These are phyloP conservation scores for Neoascia interrupta DNA, from an alignment of 2,888 invertebrate species.

Conservation along the genomic window DNA sequence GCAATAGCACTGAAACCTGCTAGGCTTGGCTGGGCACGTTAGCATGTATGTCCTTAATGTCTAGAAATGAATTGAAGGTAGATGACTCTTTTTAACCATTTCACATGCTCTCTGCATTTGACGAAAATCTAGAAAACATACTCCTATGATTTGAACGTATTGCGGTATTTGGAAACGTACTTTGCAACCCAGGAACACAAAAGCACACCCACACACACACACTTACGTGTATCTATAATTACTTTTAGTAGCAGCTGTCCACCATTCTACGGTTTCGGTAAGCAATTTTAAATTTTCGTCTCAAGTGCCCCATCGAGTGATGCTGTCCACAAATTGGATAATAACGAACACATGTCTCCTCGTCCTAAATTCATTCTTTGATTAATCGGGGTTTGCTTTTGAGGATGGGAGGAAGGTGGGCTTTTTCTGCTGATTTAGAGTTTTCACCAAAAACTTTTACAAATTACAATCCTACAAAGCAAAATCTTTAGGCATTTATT, in stretches of 20 bases:
- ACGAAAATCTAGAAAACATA: slow-evolving; percentile 16
- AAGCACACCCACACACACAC: too few species aligned
- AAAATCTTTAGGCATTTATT: too few species aligned
- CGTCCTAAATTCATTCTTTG: slow-evolving; percentile 50
- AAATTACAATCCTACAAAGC: too few species aligned
- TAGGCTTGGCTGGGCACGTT: slow-evolving; percentile 23
- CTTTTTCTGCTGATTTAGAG: slow-evolving; percentile 25
- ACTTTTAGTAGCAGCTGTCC: too few species aligned
- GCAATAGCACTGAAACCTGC: slow-evolving; percentile 21
- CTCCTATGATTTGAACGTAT: too few species aligned
- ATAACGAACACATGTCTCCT: slow-evolving; percentile 63
- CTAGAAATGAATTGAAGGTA: slow-evolving; percentile 34
- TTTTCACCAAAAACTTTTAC: too few species aligned
- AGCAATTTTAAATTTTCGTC: slow-evolving; percentile 19
- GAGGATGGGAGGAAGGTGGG: neutral
- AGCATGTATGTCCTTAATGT: slow-evolving; percentile 48
- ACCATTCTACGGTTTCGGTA: too few species aligned
- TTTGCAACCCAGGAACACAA: too few species aligned
- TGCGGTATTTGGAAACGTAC: too few species aligned
- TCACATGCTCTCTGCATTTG: neutral
- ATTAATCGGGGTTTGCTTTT: slow-evolving; percentile 58
- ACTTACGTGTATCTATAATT: too few species aligned
- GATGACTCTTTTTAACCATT: slow-evolving; percentile 12
- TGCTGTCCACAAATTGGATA: slow-evolving; percentile 58
- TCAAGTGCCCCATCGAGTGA: slow-evolving; percentile 3